phyloP scores from a whole-genome alignment of 2,888 invertebrate species.

The Charanyca ferruginea region DNA sequence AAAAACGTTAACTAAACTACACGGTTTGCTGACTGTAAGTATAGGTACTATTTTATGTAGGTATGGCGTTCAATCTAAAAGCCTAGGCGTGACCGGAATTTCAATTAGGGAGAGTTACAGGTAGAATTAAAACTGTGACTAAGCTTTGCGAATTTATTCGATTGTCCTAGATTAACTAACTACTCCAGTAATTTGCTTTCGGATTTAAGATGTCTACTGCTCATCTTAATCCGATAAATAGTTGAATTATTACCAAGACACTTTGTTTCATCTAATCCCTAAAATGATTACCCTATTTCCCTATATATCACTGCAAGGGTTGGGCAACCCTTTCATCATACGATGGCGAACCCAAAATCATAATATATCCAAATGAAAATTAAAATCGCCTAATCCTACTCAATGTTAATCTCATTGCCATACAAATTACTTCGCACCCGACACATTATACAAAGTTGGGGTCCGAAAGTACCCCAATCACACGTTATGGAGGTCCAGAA shows the following conservation, averaged over 20 bases:
- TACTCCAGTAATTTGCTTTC: constrained; percentile 3
- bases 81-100: constrained; percentile 17
- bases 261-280: constrained; percentile 27
- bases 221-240: constrained; percentile 25
- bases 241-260: constrained; percentile 35
- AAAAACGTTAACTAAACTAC: constrained; percentile 19
- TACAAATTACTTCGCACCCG: constrained; percentile 68
- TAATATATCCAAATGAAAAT: constrained; percentile 62
- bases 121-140: constrained; percentile 4
- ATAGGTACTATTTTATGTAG: constrained; percentile 26
- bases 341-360: constrained; percentile 40
- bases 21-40: constrained; percentile 21
- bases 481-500: constrained; percentile 67
- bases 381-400: constrained; percentile 65
- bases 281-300: constrained; percentile 48
- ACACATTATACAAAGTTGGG: constrained; percentile 59
- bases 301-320: constrained; percentile 48
- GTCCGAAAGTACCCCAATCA: constrained; percentile 69
- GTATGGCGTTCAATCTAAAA: constrained; percentile 40
- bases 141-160: neutral
- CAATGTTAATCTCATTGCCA: constrained; percentile 66
- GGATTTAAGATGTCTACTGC: neutral
- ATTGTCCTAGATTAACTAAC: neutral
- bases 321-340: constrained; percentile 48
- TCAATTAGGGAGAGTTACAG: constrained; percentile 15